Evolutionary conservation across 2,113 vertebrate genomes (phyloP).

Genomic region (Mormyrus lacerda): DNA sequence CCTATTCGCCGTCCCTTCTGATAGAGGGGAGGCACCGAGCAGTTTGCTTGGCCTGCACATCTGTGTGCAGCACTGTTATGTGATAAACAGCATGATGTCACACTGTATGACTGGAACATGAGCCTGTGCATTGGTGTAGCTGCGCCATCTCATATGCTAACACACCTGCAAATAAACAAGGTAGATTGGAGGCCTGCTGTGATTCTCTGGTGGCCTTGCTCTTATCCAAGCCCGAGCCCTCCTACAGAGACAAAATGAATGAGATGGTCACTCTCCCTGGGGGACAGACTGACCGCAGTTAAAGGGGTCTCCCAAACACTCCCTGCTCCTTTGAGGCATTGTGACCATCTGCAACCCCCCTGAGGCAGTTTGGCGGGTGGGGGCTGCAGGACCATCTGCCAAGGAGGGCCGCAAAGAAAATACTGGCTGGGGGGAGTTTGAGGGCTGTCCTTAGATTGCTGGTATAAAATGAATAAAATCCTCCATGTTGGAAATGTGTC

Average conservation of each 20-base stretch:
- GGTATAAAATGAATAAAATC: not conserved
- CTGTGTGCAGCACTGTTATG: not conserved
- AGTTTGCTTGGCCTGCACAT: not conserved
- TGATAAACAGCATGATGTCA: not conserved
- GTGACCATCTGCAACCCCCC: not conserved
- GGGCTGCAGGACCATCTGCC: slow-evolving; percentile 9
- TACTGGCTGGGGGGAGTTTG: not conserved
- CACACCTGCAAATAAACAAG: not conserved
- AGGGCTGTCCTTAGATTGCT: not conserved
- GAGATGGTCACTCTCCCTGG: not conserved
- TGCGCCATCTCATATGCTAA: not conserved
- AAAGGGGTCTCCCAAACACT: not conserved
- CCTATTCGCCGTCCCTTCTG: not conserved
- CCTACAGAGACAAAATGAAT: not conserved
- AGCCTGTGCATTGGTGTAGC: not conserved
- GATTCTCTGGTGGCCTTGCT: not conserved
- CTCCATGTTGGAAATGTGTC: not conserved
- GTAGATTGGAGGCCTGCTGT: not conserved
- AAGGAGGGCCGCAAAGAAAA: not conserved
- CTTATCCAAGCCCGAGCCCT: not conserved
- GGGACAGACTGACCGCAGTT: not conserved
- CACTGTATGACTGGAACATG: not conserved
- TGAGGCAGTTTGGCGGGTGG: not conserved
- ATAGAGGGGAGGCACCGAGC: not conserved
- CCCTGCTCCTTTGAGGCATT: not conserved